Evolutionary conservation across 2,113 vertebrate genomes (phyloP).

Genomic region (Siniperca knerii): DNA sequence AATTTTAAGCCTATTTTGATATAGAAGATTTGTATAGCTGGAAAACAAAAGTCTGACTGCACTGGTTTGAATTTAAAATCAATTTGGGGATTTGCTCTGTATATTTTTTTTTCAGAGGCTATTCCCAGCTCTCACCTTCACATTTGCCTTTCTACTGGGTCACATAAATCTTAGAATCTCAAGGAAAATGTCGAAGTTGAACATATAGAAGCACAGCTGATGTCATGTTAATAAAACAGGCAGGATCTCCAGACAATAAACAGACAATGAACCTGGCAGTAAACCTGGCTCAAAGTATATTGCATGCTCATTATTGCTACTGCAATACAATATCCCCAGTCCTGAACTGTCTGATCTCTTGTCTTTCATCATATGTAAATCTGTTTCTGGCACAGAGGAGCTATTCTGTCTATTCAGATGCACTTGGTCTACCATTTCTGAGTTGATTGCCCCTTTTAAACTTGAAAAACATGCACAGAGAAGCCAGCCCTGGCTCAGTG

Average conservation of each 20-base stretch:
- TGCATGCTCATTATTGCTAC: conserved; percentile 48
- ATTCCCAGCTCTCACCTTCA: conserved; percentile 19
- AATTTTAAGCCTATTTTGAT: conserved; percentile 28
- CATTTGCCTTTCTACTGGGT: conserved; percentile 20
- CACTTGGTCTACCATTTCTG: conserved; percentile 6
- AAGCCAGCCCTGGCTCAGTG: not conserved
- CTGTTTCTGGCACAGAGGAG: conserved; percentile 35
- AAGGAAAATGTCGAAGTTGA: conserved; percentile 43
- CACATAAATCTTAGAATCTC: conserved; percentile 12
- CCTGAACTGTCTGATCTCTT: conserved; percentile 49
- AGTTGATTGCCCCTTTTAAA: conserved; percentile 36
- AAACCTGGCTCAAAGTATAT: conserved; percentile 52
- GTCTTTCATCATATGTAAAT: conserved; percentile 55
- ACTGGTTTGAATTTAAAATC: conserved; percentile 19
- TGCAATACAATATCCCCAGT: conserved; percentile 48
- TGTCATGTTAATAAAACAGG: conserved; percentile 61
- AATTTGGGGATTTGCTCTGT: conserved; percentile 8
- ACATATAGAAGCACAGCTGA: conserved; percentile 54
- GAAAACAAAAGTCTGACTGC: conserved; percentile 31
- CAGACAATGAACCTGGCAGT: conserved; percentile 57
- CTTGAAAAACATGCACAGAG: conserved; percentile 9
- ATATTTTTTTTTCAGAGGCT: not conserved
- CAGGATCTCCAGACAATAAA: conserved; percentile 52
- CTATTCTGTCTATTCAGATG: conserved; percentile 5
- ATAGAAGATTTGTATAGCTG: not conserved